Evolutionary conservation across 2,888 invertebrate genomes (phyloP).

Genomic region (Pyralis farinalis): DNA sequence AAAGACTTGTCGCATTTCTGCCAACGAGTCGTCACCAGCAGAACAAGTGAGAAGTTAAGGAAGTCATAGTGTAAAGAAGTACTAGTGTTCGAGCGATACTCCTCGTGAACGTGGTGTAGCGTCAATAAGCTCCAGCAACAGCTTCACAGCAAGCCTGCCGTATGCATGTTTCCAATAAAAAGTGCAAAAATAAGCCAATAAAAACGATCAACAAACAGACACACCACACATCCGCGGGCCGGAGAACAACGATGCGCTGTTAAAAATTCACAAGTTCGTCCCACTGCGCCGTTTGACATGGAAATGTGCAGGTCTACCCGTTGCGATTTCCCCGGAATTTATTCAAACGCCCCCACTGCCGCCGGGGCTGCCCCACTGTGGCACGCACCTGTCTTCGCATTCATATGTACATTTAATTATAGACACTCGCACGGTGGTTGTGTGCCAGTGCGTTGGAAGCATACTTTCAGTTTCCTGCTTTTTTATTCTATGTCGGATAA

Average conservation of each 20-base stretch:
- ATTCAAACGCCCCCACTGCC: conserved; percentile 44
- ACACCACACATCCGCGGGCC: conserved; percentile 16
- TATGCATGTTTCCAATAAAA: too few species aligned
- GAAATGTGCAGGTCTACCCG: conserved; percentile 61
- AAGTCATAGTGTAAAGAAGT: too few species aligned
- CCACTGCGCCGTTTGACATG: conserved; percentile 67
- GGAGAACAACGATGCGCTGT: conserved; percentile 40
- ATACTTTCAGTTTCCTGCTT: too few species aligned
- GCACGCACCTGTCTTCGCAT: conserved; percentile 51
- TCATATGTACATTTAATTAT: conserved; percentile 69
- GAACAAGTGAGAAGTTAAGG: too few species aligned
- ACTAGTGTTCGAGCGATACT: too few species aligned
- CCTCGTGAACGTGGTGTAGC: too few species aligned
- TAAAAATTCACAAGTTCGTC: conserved; percentile 59
- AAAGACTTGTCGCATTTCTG: too few species aligned
- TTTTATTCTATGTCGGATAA: too few species aligned
- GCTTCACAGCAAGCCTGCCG: too few species aligned
- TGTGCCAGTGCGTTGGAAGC: conserved; percentile 7
- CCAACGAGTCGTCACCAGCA: too few species aligned
- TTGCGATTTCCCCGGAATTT: conserved; percentile 53
- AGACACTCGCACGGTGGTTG: conserved; percentile 36
- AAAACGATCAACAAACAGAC: conserved; percentile 6
- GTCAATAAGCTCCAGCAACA: too few species aligned
- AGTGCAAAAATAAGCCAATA: neutral
- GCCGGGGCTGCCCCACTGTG: conserved; percentile 20